Evolutionary conservation across 2,113 vertebrate species (phyloP).

Genomic region (Hippopotamus amphibius): DNA sequence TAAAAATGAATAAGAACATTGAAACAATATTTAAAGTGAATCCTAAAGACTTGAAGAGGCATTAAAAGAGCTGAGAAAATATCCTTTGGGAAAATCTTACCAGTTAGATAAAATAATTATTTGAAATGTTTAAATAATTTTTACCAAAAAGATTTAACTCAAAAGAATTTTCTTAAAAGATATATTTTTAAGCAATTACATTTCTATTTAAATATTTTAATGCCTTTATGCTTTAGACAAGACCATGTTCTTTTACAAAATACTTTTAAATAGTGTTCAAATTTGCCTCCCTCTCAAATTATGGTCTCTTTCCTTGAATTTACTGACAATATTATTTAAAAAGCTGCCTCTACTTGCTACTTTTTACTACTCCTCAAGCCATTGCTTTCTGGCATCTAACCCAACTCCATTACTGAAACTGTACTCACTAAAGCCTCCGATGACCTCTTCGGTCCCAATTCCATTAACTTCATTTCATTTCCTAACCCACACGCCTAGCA

Average conservation of each 20-base stretch:
- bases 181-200: neutral
- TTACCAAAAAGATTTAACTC: neutral
- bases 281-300: neutral
- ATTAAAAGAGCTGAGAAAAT: conserved; percentile 32
- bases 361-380: neutral
- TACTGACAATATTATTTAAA: conserved; percentile 38
- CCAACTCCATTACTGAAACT: neutral
- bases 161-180: neutral
- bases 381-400: neutral
- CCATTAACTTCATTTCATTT: neutral
- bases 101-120: conserved; percentile 41
- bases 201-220: conserved; percentile 45
- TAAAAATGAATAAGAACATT: conserved; percentile 29
- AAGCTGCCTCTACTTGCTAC: neutral
- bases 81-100: neutral
- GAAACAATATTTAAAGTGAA: neutral
- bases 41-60: neutral
- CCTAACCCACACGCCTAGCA: neutral
- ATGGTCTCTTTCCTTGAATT: neutral
- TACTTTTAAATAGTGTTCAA: neutral
- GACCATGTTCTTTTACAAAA: neutral
- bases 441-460: neutral
- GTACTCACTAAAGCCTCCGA: neutral
- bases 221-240: neutral
- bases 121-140: conserved; percentile 37